Evolutionary conservation across 2,888 invertebrate species (phyloP).

Genomic region (Aphrophora alni): DNA sequence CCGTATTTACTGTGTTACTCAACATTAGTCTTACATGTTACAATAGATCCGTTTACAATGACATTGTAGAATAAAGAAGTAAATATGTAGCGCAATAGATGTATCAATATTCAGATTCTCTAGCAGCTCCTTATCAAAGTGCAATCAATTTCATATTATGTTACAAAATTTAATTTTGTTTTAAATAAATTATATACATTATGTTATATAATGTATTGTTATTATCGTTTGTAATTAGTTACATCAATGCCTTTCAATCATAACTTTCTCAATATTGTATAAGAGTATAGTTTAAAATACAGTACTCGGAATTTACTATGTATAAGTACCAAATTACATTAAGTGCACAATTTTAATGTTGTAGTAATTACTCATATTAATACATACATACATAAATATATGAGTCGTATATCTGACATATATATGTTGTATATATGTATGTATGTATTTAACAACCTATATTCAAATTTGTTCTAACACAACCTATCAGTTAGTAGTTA

Average conservation of each 20-base stretch:
- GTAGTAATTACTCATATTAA: background rate
- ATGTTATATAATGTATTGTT: too few relatives aligned
- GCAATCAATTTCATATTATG: too few relatives aligned
- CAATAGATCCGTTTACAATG: background rate
- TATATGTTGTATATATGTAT: too few relatives aligned
- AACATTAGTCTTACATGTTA: background rate
- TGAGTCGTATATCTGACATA: too few relatives aligned
- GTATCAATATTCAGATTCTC: background rate
- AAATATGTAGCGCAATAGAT: background rate
- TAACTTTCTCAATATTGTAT: slow-evolving; percentile 17
- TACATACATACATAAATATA: background rate
- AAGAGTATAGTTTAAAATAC: slow-evolving; percentile 18
- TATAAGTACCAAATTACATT: background rate
- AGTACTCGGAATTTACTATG: background rate
- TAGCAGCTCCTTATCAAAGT: background rate
- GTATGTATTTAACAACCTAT: too few relatives aligned
- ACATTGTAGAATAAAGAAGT: background rate
- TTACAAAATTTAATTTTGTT: background rate
- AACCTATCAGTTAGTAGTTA: background rate
- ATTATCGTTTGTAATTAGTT: background rate
- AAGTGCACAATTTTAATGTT: background rate
- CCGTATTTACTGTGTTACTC: too few relatives aligned
- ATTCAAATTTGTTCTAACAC: background rate
- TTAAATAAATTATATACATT: too few relatives aligned
- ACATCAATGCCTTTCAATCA: slow-evolving; percentile 11